These are phyloP conservation scores for Lagodon rhomboides DNA, from an alignment of 2,797 vertebrate species.

Conservation along the genomic window DNA sequence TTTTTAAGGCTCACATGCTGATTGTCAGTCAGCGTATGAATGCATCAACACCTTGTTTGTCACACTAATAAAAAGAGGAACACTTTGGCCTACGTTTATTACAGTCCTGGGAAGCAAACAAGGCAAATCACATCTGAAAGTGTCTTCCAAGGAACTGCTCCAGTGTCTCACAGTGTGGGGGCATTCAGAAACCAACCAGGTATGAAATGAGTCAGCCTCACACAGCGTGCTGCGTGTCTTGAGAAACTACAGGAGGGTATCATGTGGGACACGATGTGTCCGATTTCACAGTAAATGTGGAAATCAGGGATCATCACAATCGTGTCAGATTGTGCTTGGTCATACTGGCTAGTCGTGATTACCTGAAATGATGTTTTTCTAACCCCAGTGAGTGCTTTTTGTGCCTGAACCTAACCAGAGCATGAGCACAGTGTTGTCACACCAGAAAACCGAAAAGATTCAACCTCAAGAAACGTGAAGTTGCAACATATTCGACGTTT, in stretches of 20 bases:
- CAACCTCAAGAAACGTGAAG: too few species aligned
- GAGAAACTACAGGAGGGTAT: not conserved
- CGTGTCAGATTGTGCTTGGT: not conserved
- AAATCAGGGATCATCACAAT: not conserved
- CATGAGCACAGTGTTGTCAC: too few species aligned
- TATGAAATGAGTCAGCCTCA: not conserved
- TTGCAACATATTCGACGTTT: too few species aligned
- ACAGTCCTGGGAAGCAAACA: not conserved
- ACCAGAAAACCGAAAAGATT: too few species aligned
- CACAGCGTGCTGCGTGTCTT: not conserved
- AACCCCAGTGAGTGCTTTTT: too few species aligned
- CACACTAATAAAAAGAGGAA: too few species aligned
- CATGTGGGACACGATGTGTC: too few species aligned
- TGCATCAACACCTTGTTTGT: not conserved
- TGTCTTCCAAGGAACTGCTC: not conserved
- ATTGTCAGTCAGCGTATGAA: not conserved
- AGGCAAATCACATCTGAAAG: too few species aligned
- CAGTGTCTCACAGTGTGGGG: not conserved
- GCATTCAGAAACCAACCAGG: not conserved
- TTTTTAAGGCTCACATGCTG: not conserved
- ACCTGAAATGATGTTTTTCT: too few species aligned
- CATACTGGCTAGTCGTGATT: too few species aligned
- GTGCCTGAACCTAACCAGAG: too few species aligned
- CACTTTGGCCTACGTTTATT: not conserved
- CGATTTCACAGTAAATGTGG: not conserved